Conservation (phyloP, 2,113 vertebrate species). For the Leptobrachium leishanense region DNA sequence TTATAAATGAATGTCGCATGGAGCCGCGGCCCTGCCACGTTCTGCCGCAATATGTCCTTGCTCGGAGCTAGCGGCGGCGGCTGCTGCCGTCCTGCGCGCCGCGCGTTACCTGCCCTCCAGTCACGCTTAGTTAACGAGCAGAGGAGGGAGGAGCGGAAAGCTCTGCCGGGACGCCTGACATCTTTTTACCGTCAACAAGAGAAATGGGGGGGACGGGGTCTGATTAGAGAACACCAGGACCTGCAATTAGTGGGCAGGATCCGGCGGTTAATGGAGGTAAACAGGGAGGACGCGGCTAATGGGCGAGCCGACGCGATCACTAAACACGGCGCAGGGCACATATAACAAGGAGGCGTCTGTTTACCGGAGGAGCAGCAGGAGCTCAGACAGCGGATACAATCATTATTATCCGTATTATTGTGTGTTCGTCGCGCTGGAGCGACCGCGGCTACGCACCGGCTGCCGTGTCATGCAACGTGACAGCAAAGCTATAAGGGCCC, state of each 20-base stretch:
- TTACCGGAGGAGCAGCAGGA: no score
- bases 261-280: neutral
- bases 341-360: no score
- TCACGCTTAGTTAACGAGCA: conserved; percentile 55
- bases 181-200: conserved; percentile 53
- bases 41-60: conserved; percentile 56
- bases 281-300: no score
- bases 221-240: conserved; percentile 49
- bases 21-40: conserved; percentile 52
- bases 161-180: conserved; percentile 45
- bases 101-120: conserved; percentile 55
- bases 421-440: no score
- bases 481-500: no score
- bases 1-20: conserved; percentile 63
- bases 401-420: no score
- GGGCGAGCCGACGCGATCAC: no score
- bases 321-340: no score
- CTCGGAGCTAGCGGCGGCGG: conserved; percentile 51
- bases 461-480: no score
- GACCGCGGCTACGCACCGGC: no score
- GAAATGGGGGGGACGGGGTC: conserved; percentile 45
- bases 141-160: conserved; percentile 46
- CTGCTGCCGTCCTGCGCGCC: conserved; percentile 51
- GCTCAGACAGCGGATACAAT: no score
- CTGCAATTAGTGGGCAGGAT: conserved; percentile 20